Evolutionary conservation across 2,797 vertebrate genomes (phyloP), one percentile per base, ranked within the genome.

Genomic region (Echiichthys vipera): DNA sequence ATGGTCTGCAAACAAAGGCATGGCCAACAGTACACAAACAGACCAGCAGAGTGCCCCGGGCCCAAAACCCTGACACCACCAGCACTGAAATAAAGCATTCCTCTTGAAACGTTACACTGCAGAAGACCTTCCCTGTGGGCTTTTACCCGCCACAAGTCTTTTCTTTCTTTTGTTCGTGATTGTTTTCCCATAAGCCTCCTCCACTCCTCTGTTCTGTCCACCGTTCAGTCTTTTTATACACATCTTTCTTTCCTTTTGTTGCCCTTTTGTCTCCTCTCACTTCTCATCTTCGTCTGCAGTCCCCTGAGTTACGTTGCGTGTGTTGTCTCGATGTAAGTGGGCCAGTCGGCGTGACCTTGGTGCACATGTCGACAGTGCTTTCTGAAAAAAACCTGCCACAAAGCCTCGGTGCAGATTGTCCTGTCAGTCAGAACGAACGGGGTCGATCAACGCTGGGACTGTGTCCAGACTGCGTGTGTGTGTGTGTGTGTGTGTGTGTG

Each of bases 391-490:
- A 50, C 65, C 49, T 42, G 7, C 49, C 36, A 10, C 51, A 17
- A 71, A 65, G 59, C 39, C 64, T 56, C 32, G 27, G n/a, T 56
- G 55, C 58, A 77, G 77, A 84, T 81, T 62, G 43, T 40, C 51
- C 77, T 47, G 77, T 65, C 77, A 50, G 64, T 63, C 62, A 70
- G 51, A 75, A 50, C 30, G 12, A 42, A 49, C 20, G 1, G 11
- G 32, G 61, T 50, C 7, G 29, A 61, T 65, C 57, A 22, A 36
- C 18, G 7, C 37, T 9, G 62, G 58, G 71, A 51, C 14, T 7
- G 32, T 22, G 58, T 57, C 65, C 68, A 83, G 50, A 59, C 40
- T 80, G 56, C 62, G 70, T 62, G 29, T 50, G 15, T 54, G 65
- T 50, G 46, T 80, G 56, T 67, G 70, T 62, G 29, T 50, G 15